These are phyloP conservation scores for Muschampia plurimacula DNA, from an alignment of 2,888 invertebrate species.

Conservation along the genomic window DNA sequence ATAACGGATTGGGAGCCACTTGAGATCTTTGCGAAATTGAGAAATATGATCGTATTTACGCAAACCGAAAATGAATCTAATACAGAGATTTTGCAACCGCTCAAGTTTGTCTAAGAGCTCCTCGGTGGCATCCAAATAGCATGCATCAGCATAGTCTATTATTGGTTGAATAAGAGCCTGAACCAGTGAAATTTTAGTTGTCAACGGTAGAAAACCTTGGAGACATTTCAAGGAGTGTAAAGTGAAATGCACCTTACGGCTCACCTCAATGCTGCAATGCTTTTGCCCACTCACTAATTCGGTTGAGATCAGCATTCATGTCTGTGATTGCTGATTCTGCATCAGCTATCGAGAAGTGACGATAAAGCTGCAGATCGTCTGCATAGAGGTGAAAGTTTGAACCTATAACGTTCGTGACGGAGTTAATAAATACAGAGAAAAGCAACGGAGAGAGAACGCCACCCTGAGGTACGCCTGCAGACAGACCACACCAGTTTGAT, in stretches of 20 bases:
- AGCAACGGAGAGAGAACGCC: too few relatives aligned
- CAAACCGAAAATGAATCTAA: conserved; percentile 19
- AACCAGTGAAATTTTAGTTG: not conserved
- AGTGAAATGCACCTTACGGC: not conserved
- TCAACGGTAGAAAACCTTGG: not conserved
- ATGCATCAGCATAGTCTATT: conserved; percentile 17
- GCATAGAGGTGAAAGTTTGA: too few relatives aligned
- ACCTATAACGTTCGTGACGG: too few relatives aligned
- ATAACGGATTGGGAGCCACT: too few relatives aligned
- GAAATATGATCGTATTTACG: too few relatives aligned
- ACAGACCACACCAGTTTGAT: not conserved
- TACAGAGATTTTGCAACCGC: not conserved
- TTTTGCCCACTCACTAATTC: too few relatives aligned
- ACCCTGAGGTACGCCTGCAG: not conserved
- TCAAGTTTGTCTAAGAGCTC: conserved; percentile 27
- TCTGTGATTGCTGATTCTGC: too few relatives aligned
- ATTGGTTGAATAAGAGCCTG: conserved; percentile 5
- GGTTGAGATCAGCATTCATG: too few relatives aligned
- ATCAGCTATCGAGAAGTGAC: not conserved
- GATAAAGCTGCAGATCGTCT: too few relatives aligned
- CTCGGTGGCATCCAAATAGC: conserved; percentile 10
- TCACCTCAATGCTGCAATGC: not conserved
- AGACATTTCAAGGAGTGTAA: not conserved
- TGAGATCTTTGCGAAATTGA: too few relatives aligned
- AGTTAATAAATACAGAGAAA: too few relatives aligned